Percentiles rank a stretch among this genome's conserved stretches.
phyloP scores from a whole-genome alignment of 2,888 invertebrate genomes.

The Ormyrus pomaceus region DNA sequence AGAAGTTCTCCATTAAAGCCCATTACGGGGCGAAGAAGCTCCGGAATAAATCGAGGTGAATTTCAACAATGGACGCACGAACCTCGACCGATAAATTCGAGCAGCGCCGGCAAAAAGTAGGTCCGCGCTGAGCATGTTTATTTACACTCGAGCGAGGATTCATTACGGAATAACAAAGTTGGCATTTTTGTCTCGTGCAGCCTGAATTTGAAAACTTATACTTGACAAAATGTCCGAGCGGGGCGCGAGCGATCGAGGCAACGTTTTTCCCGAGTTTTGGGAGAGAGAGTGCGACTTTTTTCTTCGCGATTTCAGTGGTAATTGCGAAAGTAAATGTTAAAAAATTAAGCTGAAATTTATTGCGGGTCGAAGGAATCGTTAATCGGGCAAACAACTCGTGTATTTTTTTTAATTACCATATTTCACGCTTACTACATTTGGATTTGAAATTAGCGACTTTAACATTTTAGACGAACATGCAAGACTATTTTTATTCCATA shows the following conservation, averaged over 20 bases:
- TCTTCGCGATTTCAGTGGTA: background rate
- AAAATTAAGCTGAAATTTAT: no score
- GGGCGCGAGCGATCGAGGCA: background rate
- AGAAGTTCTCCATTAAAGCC: slow-evolving; percentile 47
- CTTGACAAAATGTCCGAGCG: background rate
- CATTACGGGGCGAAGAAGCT: slow-evolving; percentile 16
- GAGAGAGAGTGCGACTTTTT: no score
- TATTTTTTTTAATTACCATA: background rate
- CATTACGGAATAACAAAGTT: slow-evolving; percentile 2
- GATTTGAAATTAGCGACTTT: background rate
- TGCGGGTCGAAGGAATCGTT: no score
- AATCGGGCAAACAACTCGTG: background rate
- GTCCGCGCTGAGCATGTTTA: slow-evolving; percentile 32
- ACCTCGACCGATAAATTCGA: slow-evolving; percentile 50
- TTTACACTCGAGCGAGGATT: slow-evolving; percentile 18
- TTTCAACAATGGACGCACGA: slow-evolving; percentile 5
- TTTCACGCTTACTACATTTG: background rate
- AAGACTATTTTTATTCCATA: background rate
- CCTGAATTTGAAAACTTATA: background rate
- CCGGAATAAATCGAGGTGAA: slow-evolving; percentile 38
- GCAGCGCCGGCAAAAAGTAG: slow-evolving; percentile 46
- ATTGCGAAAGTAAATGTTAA: background rate
- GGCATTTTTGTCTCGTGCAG: background rate
- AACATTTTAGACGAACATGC: background rate
- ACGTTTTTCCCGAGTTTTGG: no score